A percentile compares a stretch with the other conserved stretches of the same genome.
phyloP scores from a whole-genome alignment of 2,888 invertebrate genomes.

The Lepas anatifera region DNA sequence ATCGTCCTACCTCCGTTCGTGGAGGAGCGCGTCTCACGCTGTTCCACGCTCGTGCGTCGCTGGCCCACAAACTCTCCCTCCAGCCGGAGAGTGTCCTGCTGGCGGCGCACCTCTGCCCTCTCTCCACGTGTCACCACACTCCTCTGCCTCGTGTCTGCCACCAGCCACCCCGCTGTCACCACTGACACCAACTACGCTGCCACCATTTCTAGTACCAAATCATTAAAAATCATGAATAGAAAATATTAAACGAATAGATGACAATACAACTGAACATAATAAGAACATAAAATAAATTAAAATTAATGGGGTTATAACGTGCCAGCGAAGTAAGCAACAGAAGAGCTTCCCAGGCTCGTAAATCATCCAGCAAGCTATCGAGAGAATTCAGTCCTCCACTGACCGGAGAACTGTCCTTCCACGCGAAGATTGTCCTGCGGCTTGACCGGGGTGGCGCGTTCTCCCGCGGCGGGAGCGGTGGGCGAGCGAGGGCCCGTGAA shows the following conservation, averaged over 20 bases:
- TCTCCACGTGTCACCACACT: constrained; percentile 9
- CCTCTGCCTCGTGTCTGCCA: neutral
- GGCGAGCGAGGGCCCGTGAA: neutral
- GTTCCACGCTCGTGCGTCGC: neutral
- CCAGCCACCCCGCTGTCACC: too few species aligned
- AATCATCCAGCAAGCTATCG: too few species aligned
- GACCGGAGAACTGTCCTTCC: constrained; percentile 26
- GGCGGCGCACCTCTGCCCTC: constrained; percentile 20
- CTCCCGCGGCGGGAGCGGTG: constrained; percentile 13
- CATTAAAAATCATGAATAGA: neutral
- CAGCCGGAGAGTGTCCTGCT: constrained; percentile 18
- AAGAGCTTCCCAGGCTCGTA: too few species aligned
- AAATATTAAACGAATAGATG: neutral
- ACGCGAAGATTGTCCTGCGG: constrained; percentile 28
- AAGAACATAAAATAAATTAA: too few species aligned
- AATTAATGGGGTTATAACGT: too few species aligned
- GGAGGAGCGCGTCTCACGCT: neutral
- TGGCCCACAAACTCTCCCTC: constrained; percentile 20
- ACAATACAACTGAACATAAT: neutral
- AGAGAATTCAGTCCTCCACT: too few species aligned
- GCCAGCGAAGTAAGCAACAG: too few species aligned
- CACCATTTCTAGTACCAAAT: too few species aligned
- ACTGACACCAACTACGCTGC: too few species aligned
- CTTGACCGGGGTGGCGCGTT: constrained; percentile 26
- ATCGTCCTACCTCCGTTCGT: too few species aligned